phyloP scores from a whole-genome alignment of 1,140 invertebrate species.

The Formica exsecta region DNA sequence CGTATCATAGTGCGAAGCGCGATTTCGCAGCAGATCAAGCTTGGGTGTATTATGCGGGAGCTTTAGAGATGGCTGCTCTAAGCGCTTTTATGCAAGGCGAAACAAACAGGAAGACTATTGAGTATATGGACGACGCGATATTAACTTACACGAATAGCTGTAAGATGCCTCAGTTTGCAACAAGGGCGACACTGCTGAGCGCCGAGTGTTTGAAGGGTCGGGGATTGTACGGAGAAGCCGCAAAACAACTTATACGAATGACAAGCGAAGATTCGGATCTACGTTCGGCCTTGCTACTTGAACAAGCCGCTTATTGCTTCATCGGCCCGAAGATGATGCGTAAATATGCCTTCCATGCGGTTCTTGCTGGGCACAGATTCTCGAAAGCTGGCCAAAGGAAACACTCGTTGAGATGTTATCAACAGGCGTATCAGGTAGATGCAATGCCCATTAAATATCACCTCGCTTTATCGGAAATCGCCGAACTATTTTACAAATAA shows the following conservation, averaged over 20 bases:
- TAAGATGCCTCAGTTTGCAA: constrained; percentile 96
- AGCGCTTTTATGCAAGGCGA: constrained; percentile 96
- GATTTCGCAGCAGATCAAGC: constrained; percentile 98
- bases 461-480: background rate
- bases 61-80: constrained; percentile 97
- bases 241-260: constrained; percentile 97
- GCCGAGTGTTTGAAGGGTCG: constrained; percentile 94
- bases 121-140: constrained; percentile 98
- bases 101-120: constrained; percentile 91
- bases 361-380: constrained; percentile 96
- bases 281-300: constrained; percentile 95
- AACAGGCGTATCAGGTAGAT: constrained; percentile 94
- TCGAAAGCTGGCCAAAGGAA: constrained; percentile 96
- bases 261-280: constrained; percentile 97
- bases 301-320: constrained; percentile 98
- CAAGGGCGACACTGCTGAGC: constrained; percentile 95
- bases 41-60: constrained; percentile 98
- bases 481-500: background rate
- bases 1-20: constrained; percentile 97
- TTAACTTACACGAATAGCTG: constrained; percentile 95
- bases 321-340: constrained; percentile 93
- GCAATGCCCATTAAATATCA: background rate
- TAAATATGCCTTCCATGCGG: constrained; percentile 99
- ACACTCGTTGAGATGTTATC: constrained; percentile 96
- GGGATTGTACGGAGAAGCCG: constrained; percentile 94